Evolutionary conservation across 2,797 vertebrate species (phyloP), one percentile per base, ranked within the genome.

Genomic region (Jordanella pulchra): DNA sequence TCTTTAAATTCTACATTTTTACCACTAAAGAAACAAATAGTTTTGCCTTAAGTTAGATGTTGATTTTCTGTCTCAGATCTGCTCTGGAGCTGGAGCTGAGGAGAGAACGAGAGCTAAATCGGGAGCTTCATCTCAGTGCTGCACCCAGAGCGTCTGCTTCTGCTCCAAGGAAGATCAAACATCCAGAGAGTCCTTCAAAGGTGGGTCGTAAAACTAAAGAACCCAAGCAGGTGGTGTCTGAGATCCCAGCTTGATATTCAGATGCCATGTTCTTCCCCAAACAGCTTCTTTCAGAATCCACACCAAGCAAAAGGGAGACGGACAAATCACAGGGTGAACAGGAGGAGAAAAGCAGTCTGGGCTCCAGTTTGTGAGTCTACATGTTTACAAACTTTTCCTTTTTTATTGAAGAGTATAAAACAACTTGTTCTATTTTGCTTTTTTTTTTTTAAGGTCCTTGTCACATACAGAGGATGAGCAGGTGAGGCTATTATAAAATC

Each of bases 1-100:
- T 58, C 18, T 23, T 35, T 7, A 60, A 35, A 60, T 35, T 35
- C 32, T 60, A 21, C 4, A 35, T 61, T 61, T 2, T 11, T 18
- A 14, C 23, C 32, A 61, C 0, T 35, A 60, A 60, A 7, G 35
- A 47, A 42, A 12, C 7, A 51, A 17, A 54, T 0, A 23, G 35
- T 21, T 25, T 44, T 13, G n/a, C 14, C 13, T 25, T 21, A 13
- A 25, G 12, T 23, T 39, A 18, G 25, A 48, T 14, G 17, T 23
- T 3, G 28, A 21, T 39, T 28, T 44, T 64, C 25, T 2, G 25
- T 58, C 66, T 50, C 79, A 98, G 97, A 86, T 94, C 76, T 71
- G 77, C 92, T 54, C 92, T 97, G 79, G 97, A 98, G 76, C 86
- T 88, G 23, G 96, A 97, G 86, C 81, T 97, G 79, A 96, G 90